Percentiles rank a stretch among this genome's conserved stretches.
Conservation (phyloP, 2,888 invertebrate species). For the Nephrotoma appendiculata region DNA sequence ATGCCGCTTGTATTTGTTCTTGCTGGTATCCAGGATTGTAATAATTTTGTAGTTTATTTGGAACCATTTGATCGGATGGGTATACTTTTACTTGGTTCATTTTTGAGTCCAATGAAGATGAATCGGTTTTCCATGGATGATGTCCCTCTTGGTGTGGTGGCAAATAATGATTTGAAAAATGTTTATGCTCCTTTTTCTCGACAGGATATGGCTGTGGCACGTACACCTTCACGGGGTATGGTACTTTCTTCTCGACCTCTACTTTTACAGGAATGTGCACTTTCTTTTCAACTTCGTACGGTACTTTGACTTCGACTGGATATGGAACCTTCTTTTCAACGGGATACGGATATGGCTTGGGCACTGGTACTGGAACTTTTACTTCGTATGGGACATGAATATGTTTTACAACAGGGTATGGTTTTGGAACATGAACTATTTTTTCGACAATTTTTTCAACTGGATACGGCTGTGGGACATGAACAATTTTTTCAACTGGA, state of each 20-base stretch:
- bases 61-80: background rate
- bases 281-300: conserved; percentile 21
- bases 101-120: background rate
- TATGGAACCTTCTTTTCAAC: conserved; percentile 26
- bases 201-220: conserved; percentile 29
- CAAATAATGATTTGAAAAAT: background rate
- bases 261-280: conserved; percentile 18
- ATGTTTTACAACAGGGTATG: conserved; percentile 18
- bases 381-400: conserved; percentile 24
- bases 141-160: conserved; percentile 4
- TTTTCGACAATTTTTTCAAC: conserved; percentile 22
- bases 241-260: conserved; percentile 34
- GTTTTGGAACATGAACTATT: conserved; percentile 35
- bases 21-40: background rate
- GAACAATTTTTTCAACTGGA: conserved; percentile 32
- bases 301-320: conserved; percentile 27
- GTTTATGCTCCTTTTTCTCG: conserved; percentile 11
- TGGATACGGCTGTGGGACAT: conserved; percentile 29
- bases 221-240: conserved; percentile 18
- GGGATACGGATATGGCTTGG: conserved; percentile 28
- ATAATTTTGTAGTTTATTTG: background rate
- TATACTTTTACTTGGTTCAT: background rate
- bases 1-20: background rate
- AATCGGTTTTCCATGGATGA: background rate
- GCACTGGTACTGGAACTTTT: conserved; percentile 29